These are phyloP conservation scores for Setipinna tenuifilis DNA, from an alignment of 2,797 vertebrate genomes.

Conservation along the genomic window DNA sequence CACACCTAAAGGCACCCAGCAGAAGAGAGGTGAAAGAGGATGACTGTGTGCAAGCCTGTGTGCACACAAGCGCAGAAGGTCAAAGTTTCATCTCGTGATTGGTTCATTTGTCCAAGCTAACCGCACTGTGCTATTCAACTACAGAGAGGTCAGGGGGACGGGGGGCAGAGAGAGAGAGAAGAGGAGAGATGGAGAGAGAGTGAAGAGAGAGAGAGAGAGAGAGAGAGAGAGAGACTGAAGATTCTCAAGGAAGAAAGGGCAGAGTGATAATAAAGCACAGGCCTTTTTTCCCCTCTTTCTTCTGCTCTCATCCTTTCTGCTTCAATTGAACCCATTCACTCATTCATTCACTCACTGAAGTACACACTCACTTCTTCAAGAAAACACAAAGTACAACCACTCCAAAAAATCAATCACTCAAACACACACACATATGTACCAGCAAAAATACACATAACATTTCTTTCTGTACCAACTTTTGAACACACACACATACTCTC, in stretches of 20 bases:
- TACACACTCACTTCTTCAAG: neutral
- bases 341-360: neutral
- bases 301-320: too few relatives aligned
- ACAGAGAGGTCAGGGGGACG: neutral
- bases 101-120: neutral
- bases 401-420: neutral
- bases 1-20: neutral
- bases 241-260: neutral
- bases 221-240: neutral
- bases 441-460: neutral
- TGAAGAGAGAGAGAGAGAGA: neutral
- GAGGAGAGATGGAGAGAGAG: neutral
- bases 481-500: too few relatives aligned
- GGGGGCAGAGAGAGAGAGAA: neutral
- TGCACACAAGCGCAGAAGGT: neutral
- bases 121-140: neutral
- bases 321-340: neutral
- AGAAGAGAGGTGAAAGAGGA: neutral
- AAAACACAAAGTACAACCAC: neutral
- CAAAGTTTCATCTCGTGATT: neutral
- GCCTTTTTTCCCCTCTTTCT: neutral
- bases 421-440: neutral
- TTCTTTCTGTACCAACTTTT: too few relatives aligned
- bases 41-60: neutral
- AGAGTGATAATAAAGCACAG: slow-evolving; percentile 1